Conservation (phyloP, 2,797 vertebrate genomes). For the Pseudomugil gertrudae region DNA sequence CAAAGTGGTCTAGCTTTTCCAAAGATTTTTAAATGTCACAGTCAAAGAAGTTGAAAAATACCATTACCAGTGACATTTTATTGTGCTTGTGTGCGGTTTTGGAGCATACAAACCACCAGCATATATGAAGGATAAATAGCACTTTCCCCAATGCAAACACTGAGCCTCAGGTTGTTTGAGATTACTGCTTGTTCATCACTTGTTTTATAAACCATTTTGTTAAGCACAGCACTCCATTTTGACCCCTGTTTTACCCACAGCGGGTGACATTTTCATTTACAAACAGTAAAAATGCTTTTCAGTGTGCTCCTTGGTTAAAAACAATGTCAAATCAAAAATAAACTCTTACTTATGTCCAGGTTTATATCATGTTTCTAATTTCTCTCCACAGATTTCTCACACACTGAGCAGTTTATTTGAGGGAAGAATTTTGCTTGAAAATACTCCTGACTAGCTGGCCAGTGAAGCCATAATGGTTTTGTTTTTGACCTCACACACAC, state of each 20-base stretch:
- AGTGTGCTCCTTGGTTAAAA: constrained; percentile 5
- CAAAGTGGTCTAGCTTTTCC: constrained; percentile 58
- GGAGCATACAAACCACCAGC: constrained; percentile 44
- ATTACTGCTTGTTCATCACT: constrained; percentile 38
- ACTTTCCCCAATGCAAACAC: constrained; percentile 53
- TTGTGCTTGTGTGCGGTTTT: constrained; percentile 48
- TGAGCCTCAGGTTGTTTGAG: constrained; percentile 42
- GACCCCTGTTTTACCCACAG: constrained; percentile 28
- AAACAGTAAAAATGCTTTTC: constrained; percentile 17
- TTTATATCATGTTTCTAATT: not conserved
- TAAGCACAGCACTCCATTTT: constrained; percentile 1
- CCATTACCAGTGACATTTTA: constrained; percentile 84
- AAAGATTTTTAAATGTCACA: constrained; percentile 84
- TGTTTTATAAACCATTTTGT: constrained; percentile 34
- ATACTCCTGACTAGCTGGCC: not conserved
- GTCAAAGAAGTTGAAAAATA: constrained; percentile 75
- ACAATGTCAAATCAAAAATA: not conserved
- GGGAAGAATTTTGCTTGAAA: not conserved
- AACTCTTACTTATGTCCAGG: not conserved
- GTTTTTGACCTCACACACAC: constrained; percentile 6
- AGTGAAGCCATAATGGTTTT: not conserved
- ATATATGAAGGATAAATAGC: constrained; percentile 53
- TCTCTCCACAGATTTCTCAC: not conserved
- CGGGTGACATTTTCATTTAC: not conserved
- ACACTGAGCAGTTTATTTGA: not conserved